These are phyloP conservation scores for Hyperopisus bebe DNA, from an alignment of 2,113 vertebrate species.

Conservation along the genomic window DNA sequence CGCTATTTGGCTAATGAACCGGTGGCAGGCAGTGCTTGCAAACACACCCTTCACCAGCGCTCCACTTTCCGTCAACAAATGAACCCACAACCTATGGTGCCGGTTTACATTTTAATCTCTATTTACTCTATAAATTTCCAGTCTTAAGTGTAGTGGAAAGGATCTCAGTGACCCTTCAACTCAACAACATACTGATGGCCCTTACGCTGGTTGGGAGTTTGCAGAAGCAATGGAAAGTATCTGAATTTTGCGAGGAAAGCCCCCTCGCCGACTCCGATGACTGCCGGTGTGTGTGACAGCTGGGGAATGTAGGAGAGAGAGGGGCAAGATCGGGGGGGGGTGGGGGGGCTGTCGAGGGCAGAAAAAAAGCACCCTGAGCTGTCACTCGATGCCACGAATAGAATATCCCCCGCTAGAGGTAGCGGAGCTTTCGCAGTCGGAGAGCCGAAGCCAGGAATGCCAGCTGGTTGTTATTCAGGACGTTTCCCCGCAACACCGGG, in stretches of 20 bases:
- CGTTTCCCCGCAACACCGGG: conserved; percentile 32
- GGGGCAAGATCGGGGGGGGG: not conserved
- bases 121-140: not conserved
- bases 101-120: not conserved
- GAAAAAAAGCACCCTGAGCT: conserved; percentile 52
- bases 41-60: not conserved
- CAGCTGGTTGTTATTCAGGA: conserved; percentile 40
- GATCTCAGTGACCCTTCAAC: not conserved
- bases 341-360: conserved; percentile 6
- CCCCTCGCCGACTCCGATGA: not conserved
- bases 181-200: not conserved
- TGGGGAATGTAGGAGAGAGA: not conserved
- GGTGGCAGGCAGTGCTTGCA: not conserved
- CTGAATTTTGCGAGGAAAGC: not conserved
- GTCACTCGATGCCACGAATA: conserved; percentile 60
- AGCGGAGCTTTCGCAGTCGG: conserved; percentile 46
- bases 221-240: not conserved
- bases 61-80: not conserved
- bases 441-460: conserved; percentile 42
- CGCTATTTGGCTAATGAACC: not conserved
- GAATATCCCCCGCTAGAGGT: conserved; percentile 42
- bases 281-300: conserved; percentile 20
- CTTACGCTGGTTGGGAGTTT: not conserved
- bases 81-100: not conserved
- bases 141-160: not conserved